Evolutionary conservation across 2,888 invertebrate species (phyloP).

Genomic region (Hyposoter didymator): DNA sequence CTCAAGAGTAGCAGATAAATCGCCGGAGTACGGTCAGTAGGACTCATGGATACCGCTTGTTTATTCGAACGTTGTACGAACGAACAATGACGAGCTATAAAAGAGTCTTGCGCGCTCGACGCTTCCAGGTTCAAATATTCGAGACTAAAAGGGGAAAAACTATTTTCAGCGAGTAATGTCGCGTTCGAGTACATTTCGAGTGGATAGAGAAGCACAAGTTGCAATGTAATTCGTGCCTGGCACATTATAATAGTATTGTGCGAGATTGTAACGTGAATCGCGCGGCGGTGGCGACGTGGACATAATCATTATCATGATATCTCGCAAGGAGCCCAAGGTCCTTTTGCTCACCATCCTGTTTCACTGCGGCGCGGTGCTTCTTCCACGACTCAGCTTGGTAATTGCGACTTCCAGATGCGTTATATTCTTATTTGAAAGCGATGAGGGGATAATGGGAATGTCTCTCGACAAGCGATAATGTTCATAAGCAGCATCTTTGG

Average conservation of each 20-base stretch:
- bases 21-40: background rate
- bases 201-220: constrained; percentile 40
- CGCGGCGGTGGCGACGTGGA: constrained; percentile 74
- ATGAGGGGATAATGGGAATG: constrained; percentile 34
- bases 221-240: constrained; percentile 80
- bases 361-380: constrained; percentile 67
- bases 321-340: constrained; percentile 83
- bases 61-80: background rate
- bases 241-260: constrained; percentile 76
- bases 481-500: background rate
- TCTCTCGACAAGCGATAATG: constrained; percentile 5
- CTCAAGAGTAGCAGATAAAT: background rate
- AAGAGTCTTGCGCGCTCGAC: background rate
- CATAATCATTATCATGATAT: constrained; percentile 78
- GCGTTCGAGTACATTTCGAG: constrained; percentile 31
- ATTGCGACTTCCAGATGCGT: constrained; percentile 61
- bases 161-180: constrained; percentile 24
- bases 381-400: constrained; percentile 65
- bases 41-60: background rate
- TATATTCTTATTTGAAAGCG: constrained; percentile 42
- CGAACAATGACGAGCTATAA: background rate
- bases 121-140: background rate
- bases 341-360: constrained; percentile 65
- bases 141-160: background rate
- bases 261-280: constrained; percentile 80